Conservation (phyloP, 2,113 vertebrate species). For the Mohoua ochrocephala region DNA sequence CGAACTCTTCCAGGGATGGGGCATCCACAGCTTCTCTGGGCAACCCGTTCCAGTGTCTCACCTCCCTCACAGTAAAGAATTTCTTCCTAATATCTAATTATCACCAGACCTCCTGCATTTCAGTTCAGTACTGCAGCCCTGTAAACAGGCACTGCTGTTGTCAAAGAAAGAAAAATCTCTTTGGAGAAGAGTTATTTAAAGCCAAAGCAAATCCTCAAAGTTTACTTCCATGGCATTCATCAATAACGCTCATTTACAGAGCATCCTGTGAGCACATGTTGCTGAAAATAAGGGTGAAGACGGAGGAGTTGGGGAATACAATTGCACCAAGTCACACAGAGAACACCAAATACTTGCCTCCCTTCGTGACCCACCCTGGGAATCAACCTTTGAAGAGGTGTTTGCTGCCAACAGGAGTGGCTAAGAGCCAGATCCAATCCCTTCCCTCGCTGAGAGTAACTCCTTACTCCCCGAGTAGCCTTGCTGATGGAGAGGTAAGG, state of each 20-base stretch:
- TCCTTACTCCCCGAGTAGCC: not conserved
- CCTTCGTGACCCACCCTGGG: not conserved
- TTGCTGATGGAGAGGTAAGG: not conserved
- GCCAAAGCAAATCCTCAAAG: not conserved
- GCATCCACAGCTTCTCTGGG: not conserved
- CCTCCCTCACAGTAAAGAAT: not conserved
- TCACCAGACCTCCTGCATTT: not conserved
- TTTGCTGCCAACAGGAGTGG: not conserved
- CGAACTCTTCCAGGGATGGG: not conserved
- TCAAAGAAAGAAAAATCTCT: not conserved
- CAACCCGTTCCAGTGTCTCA: no score
- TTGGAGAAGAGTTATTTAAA: not conserved
- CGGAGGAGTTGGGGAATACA: accelerated
- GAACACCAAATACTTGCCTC: not conserved
- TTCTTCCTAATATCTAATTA: not conserved
- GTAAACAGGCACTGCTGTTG: not conserved
- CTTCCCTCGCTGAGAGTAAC: not conserved
- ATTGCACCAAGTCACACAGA: not conserved
- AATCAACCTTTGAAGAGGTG: not conserved
- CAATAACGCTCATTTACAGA: not conserved
- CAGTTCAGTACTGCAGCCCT: not conserved
- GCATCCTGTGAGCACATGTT: not conserved
- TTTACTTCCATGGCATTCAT: not conserved
- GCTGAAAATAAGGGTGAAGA: not conserved
- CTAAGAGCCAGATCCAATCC: not conserved